Conservation (phyloP, 2,113 vertebrate genomes). For the Panthera tigris region DNA sequence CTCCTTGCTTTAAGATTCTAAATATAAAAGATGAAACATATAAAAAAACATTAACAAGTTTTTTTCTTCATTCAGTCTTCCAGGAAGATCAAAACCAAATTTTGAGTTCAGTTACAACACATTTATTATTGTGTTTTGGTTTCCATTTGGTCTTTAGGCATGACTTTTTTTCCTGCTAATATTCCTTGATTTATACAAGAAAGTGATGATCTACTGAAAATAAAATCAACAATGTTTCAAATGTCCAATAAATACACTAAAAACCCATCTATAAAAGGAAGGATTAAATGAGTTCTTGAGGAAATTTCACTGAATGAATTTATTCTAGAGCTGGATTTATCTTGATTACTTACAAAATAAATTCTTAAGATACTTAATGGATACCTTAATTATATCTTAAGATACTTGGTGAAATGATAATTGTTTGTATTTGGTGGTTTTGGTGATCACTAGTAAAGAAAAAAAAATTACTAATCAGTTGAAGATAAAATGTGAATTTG, state of each 20-base stretch:
- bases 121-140: neutral
- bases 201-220: neutral
- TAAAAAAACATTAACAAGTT: neutral
- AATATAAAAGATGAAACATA: neutral
- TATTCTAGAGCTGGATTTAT: conserved; percentile 21
- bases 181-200: neutral
- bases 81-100: neutral
- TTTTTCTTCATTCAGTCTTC: neutral
- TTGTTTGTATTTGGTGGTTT: conserved; percentile 41
- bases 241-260: neutral
- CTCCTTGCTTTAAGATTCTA: neutral
- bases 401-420: neutral
- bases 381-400: conserved; percentile 2
- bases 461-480: neutral
- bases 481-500: conserved; percentile 2
- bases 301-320: conserved; percentile 31
- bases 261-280: neutral
- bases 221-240: neutral
- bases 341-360: neutral
- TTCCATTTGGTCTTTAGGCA: neutral
- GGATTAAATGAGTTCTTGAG: neutral
- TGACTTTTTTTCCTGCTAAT: conserved; percentile 1
- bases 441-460: neutral
- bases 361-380: neutral
- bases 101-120: neutral